Evolutionary conservation across 2,113 vertebrate species (phyloP).

Genomic region (Thermophis baileyi): DNA sequence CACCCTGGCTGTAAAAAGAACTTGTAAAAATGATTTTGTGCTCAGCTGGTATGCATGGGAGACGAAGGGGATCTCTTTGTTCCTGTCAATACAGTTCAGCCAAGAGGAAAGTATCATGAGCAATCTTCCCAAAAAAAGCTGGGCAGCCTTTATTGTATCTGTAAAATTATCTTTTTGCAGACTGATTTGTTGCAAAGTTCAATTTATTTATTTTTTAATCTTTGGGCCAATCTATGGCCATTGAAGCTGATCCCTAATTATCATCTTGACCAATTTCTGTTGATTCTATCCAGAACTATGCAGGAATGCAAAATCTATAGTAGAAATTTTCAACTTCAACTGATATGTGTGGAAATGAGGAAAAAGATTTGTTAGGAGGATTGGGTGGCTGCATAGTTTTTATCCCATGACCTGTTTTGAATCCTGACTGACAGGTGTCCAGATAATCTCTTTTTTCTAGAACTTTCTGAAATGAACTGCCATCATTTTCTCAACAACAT

Average conservation of each 20-base stretch:
- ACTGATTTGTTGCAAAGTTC: not conserved
- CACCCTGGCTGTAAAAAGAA: not conserved
- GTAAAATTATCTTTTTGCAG: not conserved
- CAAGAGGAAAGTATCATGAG: not conserved
- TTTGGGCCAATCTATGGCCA: not conserved
- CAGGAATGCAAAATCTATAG: not conserved
- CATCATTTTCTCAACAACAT: not conserved
- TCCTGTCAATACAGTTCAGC: slow-evolving; percentile 7
- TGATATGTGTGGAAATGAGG: not conserved
- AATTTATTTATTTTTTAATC: not conserved
- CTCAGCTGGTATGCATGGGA: slow-evolving; percentile 1
- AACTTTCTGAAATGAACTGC: not conserved
- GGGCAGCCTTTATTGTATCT: not conserved
- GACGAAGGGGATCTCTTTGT: slow-evolving; percentile 7
- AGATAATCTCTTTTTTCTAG: not conserved
- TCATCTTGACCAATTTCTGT: not conserved
- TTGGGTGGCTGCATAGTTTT: not conserved
- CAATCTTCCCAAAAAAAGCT: not conserved
- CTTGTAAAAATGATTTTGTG: not conserved
- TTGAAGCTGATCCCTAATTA: not conserved
- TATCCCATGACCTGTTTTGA: not conserved
- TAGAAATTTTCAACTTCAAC: not conserved
- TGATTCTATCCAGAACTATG: not conserved
- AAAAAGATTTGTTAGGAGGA: not conserved
- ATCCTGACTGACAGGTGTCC: not conserved